Evolutionary conservation across 2,797 vertebrate genomes (phyloP), one percentile per base, ranked within the genome.

Genomic region (Morus bassanus): DNA sequence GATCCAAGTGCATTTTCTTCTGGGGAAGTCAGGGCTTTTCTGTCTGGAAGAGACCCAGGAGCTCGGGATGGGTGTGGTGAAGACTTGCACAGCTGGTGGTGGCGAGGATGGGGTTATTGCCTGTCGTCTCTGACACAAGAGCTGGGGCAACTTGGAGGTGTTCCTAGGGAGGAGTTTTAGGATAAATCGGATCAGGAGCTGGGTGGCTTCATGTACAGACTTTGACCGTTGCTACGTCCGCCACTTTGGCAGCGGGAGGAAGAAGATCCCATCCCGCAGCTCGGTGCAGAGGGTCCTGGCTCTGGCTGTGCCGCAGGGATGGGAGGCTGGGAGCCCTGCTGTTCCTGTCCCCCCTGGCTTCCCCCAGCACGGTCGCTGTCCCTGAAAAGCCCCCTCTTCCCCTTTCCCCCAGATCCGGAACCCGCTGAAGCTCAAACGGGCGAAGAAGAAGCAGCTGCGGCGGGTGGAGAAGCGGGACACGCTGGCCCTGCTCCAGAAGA

Each of bases 391-490:
- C 6, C 1, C 3, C 45, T 22, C 21, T 25, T 10, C 31, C 17
- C 54, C 33, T 5, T 18, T 9, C 39, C 43, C 31, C 18, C 96
- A 99, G 99, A 99, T 99, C 97, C 98, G 98, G 22, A 99, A 99
- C 96, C 99, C 99, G 0, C 9, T 98, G 41, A 99, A 99, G 96
- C 98, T 99, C 61, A 99, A 99, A 97, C 98, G 99, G 86, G 99
- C 99, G 54, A 99, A 99, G 98, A 99, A 99, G 98, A 98, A 99
- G 94, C 99, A 99, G 35, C 98, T 99, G 43, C 98, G 99, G 56
- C 98, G 98, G 69, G 97, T 99, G 17, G 98, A 99, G 95, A 99
- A 99, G 97, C 97, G 99, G 91, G 99, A 99, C 94, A 99, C 99
- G 0, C 97, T 99, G 85, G 95, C 97, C 11, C 90, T 98, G 94